These are phyloP conservation scores for Volucella inanis DNA, from an alignment of 2,888 invertebrate species.

Conservation along the genomic window DNA sequence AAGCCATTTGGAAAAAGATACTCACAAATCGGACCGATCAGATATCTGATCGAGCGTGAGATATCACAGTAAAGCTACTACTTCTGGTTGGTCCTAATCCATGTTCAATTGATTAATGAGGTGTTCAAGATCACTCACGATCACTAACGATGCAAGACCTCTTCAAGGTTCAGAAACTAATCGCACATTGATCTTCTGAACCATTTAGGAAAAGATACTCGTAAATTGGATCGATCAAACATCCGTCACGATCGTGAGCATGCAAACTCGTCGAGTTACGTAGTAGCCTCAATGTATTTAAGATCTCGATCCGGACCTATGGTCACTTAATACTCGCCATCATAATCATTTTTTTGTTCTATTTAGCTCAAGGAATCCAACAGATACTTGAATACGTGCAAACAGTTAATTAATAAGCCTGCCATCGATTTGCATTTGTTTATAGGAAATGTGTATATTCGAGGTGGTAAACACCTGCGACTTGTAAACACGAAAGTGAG, in stretches of 20 bases:
- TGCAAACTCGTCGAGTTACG: constrained; percentile 9
- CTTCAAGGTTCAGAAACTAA: constrained; percentile 23
- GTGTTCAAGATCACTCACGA: constrained; percentile 28
- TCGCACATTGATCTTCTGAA: constrained; percentile 23
- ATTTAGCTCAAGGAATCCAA: constrained; percentile 57
- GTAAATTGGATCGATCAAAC: constrained; percentile 35
- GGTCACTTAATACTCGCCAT: constrained; percentile 30
- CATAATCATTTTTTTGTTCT: constrained; percentile 42
- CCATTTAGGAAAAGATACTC: constrained; percentile 27
- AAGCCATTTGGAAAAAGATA: too few species aligned
- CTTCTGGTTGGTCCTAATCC: constrained; percentile 15
- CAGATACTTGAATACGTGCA: constrained; percentile 54
- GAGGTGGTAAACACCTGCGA: constrained; percentile 60
- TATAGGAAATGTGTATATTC: constrained; percentile 59
- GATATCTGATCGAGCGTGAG: too few species aligned
- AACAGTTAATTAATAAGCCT: constrained; percentile 57
- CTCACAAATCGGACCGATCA: too few species aligned
- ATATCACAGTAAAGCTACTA: neutral
- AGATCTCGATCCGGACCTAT: constrained; percentile 67
- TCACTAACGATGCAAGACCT: neutral
- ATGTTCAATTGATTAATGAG: constrained; percentile 17
- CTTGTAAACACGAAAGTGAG: constrained; percentile 21
- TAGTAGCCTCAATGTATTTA: constrained; percentile 46
- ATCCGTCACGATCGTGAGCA: constrained; percentile 61
- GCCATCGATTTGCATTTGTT: constrained; percentile 61